Conservation (phyloP, 2,888 invertebrate genomes). For the Drosophila melanocephala region DNA sequence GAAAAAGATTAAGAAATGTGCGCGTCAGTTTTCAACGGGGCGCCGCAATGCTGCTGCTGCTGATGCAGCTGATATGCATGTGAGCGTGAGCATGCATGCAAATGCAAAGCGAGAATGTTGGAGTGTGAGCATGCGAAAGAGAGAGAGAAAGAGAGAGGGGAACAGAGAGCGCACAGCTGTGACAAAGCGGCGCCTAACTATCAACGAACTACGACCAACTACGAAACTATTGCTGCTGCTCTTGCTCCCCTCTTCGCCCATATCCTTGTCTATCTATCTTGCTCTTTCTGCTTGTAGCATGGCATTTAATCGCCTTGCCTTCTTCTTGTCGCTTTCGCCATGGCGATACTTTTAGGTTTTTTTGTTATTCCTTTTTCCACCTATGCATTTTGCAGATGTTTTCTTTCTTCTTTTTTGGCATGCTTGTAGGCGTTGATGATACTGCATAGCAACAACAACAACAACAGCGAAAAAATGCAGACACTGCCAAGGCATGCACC, state of each 20-base stretch:
- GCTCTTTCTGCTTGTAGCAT: not conserved
- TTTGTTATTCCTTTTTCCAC: conserved; percentile 43
- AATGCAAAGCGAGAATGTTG: conserved; percentile 51
- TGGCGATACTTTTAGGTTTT: conserved; percentile 21
- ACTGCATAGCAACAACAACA: conserved; percentile 55
- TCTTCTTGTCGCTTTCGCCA: conserved; percentile 53
- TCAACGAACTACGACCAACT: conserved; percentile 58
- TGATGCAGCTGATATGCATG: conserved; percentile 40
- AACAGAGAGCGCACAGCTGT: conserved; percentile 67
- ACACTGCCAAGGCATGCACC: conserved; percentile 49
- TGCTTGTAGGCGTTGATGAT: conserved; percentile 77
- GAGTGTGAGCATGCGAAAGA: conserved; percentile 33
- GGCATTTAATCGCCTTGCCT: conserved; percentile 36
- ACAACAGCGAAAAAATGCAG: conserved; percentile 41
- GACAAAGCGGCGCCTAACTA: conserved; percentile 80
- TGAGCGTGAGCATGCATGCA: conserved; percentile 65
- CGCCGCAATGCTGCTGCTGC: conserved; percentile 37
- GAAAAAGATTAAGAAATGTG: conserved; percentile 79
- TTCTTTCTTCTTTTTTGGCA: conserved; percentile 49
- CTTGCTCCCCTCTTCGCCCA: not conserved
- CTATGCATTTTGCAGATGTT: conserved; percentile 65
- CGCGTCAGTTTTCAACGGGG: conserved; percentile 60
- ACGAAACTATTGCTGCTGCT: conserved; percentile 34
- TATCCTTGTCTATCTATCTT: not conserved
- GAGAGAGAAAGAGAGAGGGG: conserved; percentile 1